Evolutionary conservation across 2,113 vertebrate genomes (phyloP), one percentile per base, ranked within the genome.

Genomic region (Pseudolaguvia tuberculata): DNA sequence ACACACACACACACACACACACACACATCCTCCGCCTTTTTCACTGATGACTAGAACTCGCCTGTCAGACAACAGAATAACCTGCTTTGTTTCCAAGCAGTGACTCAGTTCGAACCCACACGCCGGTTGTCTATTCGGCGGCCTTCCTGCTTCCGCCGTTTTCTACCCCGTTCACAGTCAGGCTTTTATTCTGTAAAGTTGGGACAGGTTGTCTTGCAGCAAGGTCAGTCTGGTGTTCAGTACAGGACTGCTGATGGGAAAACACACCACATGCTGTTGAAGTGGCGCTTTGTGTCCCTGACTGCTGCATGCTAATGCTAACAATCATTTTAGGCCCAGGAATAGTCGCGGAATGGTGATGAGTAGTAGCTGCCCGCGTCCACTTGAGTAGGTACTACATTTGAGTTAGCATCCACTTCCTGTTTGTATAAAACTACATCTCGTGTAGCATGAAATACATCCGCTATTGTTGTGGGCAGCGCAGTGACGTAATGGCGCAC

Each of bases 191-290:
- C 20, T 52, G 35, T 71, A 72, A 35, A 8, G n/a, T n/a, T 48
- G 12, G 59, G 23, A 48, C 76, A 72, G 59, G 69, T 67, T 55
- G 67, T 68, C 57, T 47, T 71, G 75, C 58, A 73, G 50, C 68
- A 53, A 77, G 70, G 56, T 74, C 79, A 53, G 59, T 50, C 45
- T 65, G 47, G 35, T 29, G 50, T 70, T 39, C 71, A 58, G 71
- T 73, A 61, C 66, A 58, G 71, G 79, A 62, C 66, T 47, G 14
- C 76, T 70, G 76, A 81, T 51, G 47, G 72, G 31, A 48, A 31
- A 53, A 65, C 21, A 27, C 23, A 48, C 42, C 63, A 48, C 63
- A 27, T 66, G 23, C 45, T 48, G 42, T 9, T 21, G 4, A 9
- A 45, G 25, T 13, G 39, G 39, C 12, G 66, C 68, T 57, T 45